Evolutionary conservation across 2,113 vertebrate genomes (phyloP).

Genomic region (Xiphophorus couchianus): DNA sequence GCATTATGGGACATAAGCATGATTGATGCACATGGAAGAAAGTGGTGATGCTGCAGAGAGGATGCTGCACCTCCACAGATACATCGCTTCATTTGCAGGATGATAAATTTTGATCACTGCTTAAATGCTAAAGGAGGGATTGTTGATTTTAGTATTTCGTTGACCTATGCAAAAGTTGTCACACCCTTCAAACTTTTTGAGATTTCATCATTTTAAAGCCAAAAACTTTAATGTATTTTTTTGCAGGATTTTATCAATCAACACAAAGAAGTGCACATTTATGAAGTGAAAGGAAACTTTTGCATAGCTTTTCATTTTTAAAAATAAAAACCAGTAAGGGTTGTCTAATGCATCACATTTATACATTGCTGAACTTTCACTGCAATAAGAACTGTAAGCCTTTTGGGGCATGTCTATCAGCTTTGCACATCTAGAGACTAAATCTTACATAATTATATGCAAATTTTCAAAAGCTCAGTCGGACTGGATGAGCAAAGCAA

Average conservation of each 20-base stretch:
- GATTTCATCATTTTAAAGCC: background rate
- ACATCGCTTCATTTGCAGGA: conserved; percentile 43
- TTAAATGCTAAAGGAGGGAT: conserved; percentile 12
- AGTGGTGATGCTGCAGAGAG: conserved; percentile 56
- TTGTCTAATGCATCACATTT: background rate
- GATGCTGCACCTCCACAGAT: conserved; percentile 31
- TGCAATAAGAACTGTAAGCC: no score
- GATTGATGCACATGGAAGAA: conserved; percentile 68
- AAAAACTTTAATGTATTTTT: background rate
- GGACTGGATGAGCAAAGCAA: no score
- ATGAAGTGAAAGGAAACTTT: background rate
- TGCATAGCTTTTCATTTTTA: background rate
- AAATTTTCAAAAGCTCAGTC: no score
- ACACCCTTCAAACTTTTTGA: background rate
- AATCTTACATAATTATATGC: no score
- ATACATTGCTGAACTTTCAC: background rate
- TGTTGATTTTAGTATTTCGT: background rate
- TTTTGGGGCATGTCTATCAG: no score
- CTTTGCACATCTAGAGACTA: no score
- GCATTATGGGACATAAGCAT: conserved; percentile 77
- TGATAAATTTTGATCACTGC: conserved; percentile 40
- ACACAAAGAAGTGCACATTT: background rate
- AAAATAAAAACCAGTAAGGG: background rate
- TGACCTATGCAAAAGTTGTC: background rate
- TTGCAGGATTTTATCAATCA: background rate